Evolutionary conservation across 2,888 invertebrate genomes (phyloP).

Genomic region (Eulithis prunata): DNA sequence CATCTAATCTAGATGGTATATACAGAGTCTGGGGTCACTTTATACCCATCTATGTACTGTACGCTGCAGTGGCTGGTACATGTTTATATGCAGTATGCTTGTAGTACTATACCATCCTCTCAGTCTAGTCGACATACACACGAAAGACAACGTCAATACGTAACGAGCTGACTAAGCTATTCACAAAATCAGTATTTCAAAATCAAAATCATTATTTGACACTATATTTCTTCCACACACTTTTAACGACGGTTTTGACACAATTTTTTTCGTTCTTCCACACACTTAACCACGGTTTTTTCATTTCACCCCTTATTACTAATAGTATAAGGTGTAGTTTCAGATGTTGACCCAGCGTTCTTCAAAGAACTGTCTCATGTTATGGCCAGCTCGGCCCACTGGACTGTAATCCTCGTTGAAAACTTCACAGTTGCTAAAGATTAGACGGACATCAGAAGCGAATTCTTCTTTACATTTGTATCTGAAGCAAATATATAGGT

Average conservation of each 20-base stretch:
- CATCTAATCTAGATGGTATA: too few species aligned
- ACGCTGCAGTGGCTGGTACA: too few species aligned
- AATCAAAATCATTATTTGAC: too few species aligned
- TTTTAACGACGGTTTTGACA: not conserved
- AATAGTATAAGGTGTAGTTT: not conserved
- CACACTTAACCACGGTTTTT: too few species aligned
- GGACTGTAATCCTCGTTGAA: conserved; percentile 99
- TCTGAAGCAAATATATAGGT: conserved; percentile 73
- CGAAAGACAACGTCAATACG: too few species aligned
- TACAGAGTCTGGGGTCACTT: too few species aligned
- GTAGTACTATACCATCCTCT: too few species aligned
- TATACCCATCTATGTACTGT: too few species aligned
- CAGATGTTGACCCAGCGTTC: conserved; percentile 87
- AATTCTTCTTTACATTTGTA: conserved; percentile 97
- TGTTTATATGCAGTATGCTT: too few species aligned
- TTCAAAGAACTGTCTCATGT: conserved; percentile 96
- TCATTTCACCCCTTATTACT: conserved; percentile 5
- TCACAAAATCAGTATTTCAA: too few species aligned
- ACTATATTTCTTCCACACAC: not conserved
- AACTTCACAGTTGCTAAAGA: conserved; percentile 98
- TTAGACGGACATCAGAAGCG: conserved; percentile 95
- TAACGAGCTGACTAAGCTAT: too few species aligned
- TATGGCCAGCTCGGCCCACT: conserved; percentile 97
- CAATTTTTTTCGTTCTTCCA: not conserved
- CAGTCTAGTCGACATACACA: too few species aligned